Evolutionary conservation across 2,888 invertebrate genomes (phyloP).

Genomic region (Tenthredo mesomela): DNA sequence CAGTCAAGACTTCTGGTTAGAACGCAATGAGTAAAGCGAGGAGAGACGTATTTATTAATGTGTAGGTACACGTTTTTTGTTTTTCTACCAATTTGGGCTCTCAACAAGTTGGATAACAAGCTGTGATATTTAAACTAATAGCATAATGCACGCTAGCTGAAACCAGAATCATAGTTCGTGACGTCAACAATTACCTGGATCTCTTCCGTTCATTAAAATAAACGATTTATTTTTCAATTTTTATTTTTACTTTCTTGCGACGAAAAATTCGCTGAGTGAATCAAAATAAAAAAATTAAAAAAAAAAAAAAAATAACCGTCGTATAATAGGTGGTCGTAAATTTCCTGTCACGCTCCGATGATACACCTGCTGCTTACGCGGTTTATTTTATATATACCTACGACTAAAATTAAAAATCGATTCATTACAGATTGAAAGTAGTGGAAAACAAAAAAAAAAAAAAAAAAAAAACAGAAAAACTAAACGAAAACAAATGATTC

Average conservation of each 20-base stretch:
- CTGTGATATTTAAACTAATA: background rate
- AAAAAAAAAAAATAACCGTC: background rate
- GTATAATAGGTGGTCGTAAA: background rate
- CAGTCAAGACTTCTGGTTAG: background rate
- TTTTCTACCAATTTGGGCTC: background rate
- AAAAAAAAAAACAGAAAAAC: background rate
- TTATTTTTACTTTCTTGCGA: background rate
- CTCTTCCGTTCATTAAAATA: slow-evolving; percentile 24
- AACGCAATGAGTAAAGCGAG: slow-evolving; percentile 1
- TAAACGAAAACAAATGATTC: background rate
- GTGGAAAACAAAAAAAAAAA: too few species aligned
- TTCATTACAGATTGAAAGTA: background rate
- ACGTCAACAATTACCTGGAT: slow-evolving; percentile 28
- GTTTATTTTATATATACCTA: background rate
- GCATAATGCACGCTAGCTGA: background rate
- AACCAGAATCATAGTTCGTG: background rate
- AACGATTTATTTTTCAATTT: background rate
- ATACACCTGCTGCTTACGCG: background rate
- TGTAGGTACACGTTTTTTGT: background rate
- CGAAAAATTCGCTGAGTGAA: background rate
- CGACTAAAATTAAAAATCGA: background rate
- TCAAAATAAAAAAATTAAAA: background rate
- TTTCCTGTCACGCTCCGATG: background rate
- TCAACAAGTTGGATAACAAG: slow-evolving; percentile 27
- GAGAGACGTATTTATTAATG: background rate